phyloP scores from a whole-genome alignment of 2,888 invertebrate species.

The Drosophila mercatorum region DNA sequence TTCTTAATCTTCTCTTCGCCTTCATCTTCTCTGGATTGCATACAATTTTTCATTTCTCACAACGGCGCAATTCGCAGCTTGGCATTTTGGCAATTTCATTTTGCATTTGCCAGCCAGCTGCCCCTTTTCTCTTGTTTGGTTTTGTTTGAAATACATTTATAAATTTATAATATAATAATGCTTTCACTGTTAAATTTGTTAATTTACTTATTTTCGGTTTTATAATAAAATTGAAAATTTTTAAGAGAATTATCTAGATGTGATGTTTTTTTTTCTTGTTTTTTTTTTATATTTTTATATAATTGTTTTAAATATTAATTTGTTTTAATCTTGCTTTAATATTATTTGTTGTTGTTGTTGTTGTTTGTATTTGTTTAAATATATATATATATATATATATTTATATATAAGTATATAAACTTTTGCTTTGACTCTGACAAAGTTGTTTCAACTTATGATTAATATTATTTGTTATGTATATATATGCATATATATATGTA shows the following conservation, averaged over 20 bases:
- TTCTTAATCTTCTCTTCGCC: constrained; percentile 34
- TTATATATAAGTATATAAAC: constrained; percentile 71
- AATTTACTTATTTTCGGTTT: constrained; percentile 72
- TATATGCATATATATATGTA: constrained; percentile 10
- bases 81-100: constrained; percentile 39
- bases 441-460: constrained; percentile 68
- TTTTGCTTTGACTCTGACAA: constrained; percentile 73
- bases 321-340: constrained; percentile 69
- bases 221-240: constrained; percentile 82
- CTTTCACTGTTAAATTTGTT: constrained; percentile 74
- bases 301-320: constrained; percentile 63
- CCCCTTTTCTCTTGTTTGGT: not conserved
- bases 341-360: constrained; percentile 59
- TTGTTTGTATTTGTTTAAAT: constrained; percentile 51
- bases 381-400: constrained; percentile 54
- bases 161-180: constrained; percentile 73
- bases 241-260: constrained; percentile 82
- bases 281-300: constrained; percentile 37
- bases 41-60: constrained; percentile 55
- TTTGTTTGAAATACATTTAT: constrained; percentile 60
- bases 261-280: constrained; percentile 58
- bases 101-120: constrained; percentile 52
- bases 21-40: constrained; percentile 62
- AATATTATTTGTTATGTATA: constrained; percentile 31
- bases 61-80: constrained; percentile 49